Conservation (phyloP, 2,888 invertebrate species). For the Nowickia ferox region DNA sequence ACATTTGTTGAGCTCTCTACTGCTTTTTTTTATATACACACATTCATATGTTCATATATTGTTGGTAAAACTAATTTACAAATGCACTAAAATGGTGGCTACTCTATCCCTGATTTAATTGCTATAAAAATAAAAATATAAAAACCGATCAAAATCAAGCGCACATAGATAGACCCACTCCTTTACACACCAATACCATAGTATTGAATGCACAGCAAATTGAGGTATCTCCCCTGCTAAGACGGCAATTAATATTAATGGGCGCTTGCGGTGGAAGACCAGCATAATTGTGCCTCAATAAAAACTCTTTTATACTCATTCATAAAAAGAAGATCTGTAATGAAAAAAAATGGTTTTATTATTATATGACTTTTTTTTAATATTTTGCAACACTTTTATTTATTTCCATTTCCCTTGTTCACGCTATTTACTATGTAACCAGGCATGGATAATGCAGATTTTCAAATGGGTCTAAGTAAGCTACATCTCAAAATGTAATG, state of each 20-base stretch:
- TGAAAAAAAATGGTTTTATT: slow-evolving; percentile 17
- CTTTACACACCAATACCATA: neutral
- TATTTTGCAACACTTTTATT: neutral
- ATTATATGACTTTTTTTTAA: neutral
- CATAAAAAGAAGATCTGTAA: neutral
- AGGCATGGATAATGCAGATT: neutral
- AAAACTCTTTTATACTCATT: slow-evolving; percentile 8
- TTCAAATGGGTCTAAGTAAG: no score
- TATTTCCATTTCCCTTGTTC: neutral
- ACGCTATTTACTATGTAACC: neutral
- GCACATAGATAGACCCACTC: neutral
- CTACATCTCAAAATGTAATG: no score
- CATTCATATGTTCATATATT: neutral
- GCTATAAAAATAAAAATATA: slow-evolving; percentile 43
- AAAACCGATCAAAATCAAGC: slow-evolving; percentile 27
- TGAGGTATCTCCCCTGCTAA: neutral
- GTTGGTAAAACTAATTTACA: slow-evolving; percentile 32
- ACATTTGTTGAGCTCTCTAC: neutral
- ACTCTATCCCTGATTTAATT: slow-evolving; percentile 1
- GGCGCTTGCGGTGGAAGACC: slow-evolving; percentile 17
- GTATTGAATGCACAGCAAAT: neutral
- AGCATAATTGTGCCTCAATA: neutral
- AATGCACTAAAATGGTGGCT: slow-evolving; percentile 36
- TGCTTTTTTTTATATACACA: neutral
- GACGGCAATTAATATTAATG: slow-evolving; percentile 10